Evolutionary conservation across 2,113 vertebrate species (phyloP).

Genomic region (Eudorcas thomsonii): DNA sequence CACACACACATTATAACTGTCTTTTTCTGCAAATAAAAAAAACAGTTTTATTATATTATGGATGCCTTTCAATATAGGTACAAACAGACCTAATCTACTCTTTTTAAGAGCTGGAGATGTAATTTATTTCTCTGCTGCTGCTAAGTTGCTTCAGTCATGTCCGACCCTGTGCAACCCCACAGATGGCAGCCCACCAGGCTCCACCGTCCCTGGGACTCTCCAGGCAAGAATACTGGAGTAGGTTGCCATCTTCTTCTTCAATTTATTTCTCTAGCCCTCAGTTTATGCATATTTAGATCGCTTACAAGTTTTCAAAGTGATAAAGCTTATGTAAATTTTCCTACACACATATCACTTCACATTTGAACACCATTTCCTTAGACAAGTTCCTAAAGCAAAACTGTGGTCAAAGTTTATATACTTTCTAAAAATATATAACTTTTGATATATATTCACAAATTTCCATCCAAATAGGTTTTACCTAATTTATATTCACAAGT

Average conservation of each 20-base stretch:
- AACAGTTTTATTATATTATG: not conserved
- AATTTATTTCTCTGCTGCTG: not conserved
- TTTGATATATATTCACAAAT: not conserved
- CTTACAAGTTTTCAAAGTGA: not conserved
- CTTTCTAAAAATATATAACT: not conserved
- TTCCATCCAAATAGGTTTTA: constrained; percentile 6
- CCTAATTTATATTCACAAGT: not conserved
- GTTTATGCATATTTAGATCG: not conserved
- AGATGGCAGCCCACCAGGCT: not conserved
- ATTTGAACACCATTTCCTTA: not conserved
- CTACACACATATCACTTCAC: not conserved
- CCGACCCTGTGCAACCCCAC: not conserved
- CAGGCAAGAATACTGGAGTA: not conserved
- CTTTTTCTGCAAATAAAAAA: not conserved
- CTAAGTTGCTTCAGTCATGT: not conserved
- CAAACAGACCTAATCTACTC: not conserved
- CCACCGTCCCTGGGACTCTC: not conserved
- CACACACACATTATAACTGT: not conserved
- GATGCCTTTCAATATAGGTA: not conserved
- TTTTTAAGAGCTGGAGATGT: not conserved
- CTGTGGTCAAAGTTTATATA: not conserved
- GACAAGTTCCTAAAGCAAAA: constrained; percentile 20
- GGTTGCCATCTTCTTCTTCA: not conserved
- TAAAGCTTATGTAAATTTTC: not conserved
- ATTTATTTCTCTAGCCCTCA: not conserved